Evolutionary conservation across 2,113 vertebrate species (phyloP).

Genomic region (Daphoenositta chrysoptera): DNA sequence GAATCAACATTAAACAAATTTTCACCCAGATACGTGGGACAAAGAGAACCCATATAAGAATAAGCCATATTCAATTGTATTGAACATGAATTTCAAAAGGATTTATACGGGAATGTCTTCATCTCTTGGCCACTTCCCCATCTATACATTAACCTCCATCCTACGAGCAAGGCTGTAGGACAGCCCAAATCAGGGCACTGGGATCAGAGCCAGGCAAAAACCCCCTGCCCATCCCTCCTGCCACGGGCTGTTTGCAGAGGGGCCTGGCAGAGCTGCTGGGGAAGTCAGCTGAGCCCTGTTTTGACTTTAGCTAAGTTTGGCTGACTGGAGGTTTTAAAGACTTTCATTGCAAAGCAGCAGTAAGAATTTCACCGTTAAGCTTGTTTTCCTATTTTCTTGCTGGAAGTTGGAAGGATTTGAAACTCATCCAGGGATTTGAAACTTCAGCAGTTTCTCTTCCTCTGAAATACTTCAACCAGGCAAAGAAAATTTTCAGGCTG

Average conservation of each 20-base stretch:
- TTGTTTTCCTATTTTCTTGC: constrained; percentile 21
- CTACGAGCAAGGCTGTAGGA: background rate
- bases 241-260: background rate
- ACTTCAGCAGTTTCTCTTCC: constrained; percentile 40
- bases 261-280: background rate
- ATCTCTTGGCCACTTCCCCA: background rate
- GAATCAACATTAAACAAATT: background rate
- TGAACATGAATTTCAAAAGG: background rate
- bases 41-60: background rate
- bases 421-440: constrained; percentile 49
- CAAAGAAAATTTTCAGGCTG: constrained; percentile 22
- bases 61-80: background rate
- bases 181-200: background rate
- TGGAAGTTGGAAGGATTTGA: constrained; percentile 28
- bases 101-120: background rate
- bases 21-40: background rate
- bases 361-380: background rate
- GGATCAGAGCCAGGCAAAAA: background rate
- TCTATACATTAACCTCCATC: background rate
- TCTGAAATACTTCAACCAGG: background rate
- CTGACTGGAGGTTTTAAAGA: background rate
- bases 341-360: background rate
- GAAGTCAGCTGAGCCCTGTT: background rate
- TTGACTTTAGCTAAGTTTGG: background rate
- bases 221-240: background rate